phyloP scores from a whole-genome alignment of 2,113 vertebrate genomes.

The Catagonus wagneri region DNA sequence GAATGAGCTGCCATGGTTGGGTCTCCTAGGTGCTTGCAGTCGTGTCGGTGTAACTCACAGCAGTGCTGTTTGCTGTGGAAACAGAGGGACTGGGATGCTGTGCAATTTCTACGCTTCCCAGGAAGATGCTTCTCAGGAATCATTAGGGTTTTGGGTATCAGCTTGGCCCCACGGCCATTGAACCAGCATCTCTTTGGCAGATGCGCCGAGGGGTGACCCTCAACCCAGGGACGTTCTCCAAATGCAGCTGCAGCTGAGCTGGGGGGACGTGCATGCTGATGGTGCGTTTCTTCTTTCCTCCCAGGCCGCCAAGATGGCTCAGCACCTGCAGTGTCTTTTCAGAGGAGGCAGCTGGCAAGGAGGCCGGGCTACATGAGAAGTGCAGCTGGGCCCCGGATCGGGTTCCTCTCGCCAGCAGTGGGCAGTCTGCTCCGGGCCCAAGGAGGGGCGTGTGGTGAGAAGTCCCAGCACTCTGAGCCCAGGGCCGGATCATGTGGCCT shows the following conservation, averaged over 20 bases:
- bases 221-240: background rate
- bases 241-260: background rate
- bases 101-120: background rate
- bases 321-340: slow-evolving; percentile 64
- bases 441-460: background rate
- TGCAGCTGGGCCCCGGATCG: slow-evolving; percentile 65
- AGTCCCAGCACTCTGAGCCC: background rate
- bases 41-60: fast-evolving
- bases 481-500: background rate
- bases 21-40: background rate
- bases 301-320: slow-evolving; percentile 77
- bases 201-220: background rate
- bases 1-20: background rate
- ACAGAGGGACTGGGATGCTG: fast-evolving
- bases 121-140: background rate
- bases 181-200: background rate
- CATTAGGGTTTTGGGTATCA: fast-evolving
- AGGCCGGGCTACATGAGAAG: slow-evolving; percentile 91
- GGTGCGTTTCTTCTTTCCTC: slow-evolving; percentile 69
- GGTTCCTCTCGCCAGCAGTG: slow-evolving; percentile 56
- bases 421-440: background rate
- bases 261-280: background rate
- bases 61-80: background rate
- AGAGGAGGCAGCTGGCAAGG: slow-evolving; percentile 87
- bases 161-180: no score